Percentiles rank a stretch among this genome's conserved stretches.
These are phyloP conservation scores for Zalophus californianus DNA, from an alignment of 2,797 vertebrate genomes.

Conservation along the genomic window DNA sequence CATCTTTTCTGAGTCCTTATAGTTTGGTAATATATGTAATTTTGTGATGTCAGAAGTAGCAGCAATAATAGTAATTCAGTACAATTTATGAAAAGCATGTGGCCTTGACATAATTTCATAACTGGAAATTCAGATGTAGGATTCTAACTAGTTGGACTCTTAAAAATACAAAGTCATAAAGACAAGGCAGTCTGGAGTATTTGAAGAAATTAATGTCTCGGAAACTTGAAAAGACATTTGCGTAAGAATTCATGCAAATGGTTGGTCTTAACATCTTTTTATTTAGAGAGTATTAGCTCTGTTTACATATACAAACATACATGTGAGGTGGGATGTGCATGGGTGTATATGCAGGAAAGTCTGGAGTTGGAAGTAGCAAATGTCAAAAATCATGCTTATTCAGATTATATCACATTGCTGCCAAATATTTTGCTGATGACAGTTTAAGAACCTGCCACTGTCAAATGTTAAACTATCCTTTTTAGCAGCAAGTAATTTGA, in stretches of 20 bases:
- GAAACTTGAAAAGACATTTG: slow-evolving; percentile 52
- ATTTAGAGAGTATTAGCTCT: slow-evolving; percentile 34
- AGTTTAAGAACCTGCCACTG: slow-evolving; percentile 15
- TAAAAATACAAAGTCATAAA: slow-evolving; percentile 61
- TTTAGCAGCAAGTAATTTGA: neutral
- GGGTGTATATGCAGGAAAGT: neutral
- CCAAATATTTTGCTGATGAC: neutral
- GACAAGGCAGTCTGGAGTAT: slow-evolving; percentile 40
- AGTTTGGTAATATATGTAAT: neutral
- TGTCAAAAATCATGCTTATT: slow-evolving; percentile 2
- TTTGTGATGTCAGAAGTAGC: slow-evolving; percentile 51
- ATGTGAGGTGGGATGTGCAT: neutral
- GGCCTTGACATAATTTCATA: slow-evolving; percentile 65
- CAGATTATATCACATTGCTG: slow-evolving; percentile 9
- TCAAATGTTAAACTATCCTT: neutral
- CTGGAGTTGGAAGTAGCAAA: slow-evolving; percentile 25
- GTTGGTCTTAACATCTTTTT: slow-evolving; percentile 6
- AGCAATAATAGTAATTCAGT: slow-evolving; percentile 47
- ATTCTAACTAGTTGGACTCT: slow-evolving; percentile 66
- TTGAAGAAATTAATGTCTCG: slow-evolving; percentile 60
- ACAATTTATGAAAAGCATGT: slow-evolving; percentile 63
- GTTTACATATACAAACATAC: neutral
- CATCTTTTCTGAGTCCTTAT: neutral
- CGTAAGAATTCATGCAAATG: slow-evolving; percentile 33
- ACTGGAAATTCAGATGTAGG: slow-evolving; percentile 60